Percentiles rank a stretch among this genome's conserved stretches.
Conservation (phyloP, 2,797 vertebrate species). For the Acridotheres tristis region DNA sequence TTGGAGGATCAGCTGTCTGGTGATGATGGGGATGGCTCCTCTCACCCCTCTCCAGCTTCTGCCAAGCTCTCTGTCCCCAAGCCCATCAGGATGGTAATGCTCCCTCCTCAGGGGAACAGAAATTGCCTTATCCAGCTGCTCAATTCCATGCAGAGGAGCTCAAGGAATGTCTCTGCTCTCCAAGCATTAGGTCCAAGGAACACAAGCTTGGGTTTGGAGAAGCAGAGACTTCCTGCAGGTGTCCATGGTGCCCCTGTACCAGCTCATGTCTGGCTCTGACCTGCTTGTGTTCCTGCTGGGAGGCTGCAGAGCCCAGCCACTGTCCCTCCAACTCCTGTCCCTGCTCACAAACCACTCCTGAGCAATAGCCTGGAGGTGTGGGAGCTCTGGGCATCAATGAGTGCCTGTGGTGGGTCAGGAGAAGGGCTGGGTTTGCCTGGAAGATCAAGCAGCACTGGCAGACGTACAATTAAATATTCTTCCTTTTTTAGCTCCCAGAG, state of each 20-base stretch:
- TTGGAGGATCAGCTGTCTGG: not conserved
- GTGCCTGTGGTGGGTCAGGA: not conserved
- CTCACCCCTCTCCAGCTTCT: not conserved
- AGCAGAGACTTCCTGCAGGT: not conserved
- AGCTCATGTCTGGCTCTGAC: not conserved
- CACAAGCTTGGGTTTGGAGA: not conserved
- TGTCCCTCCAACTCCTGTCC: not conserved
- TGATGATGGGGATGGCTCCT: not conserved
- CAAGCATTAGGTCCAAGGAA: not conserved
- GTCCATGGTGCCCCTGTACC: not conserved
- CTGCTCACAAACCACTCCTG: not conserved
- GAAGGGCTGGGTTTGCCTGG: not conserved
- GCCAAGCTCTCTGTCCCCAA: not conserved
- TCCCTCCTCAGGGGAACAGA: not conserved
- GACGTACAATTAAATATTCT: constrained; percentile 17
- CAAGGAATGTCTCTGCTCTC: not conserved
- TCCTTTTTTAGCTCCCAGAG: constrained; percentile 86
- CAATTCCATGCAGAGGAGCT: not conserved
- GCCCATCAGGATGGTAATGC: not conserved
- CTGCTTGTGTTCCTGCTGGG: not conserved
- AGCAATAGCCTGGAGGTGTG: not conserved
- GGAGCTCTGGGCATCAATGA: not conserved
- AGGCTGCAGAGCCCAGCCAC: not conserved
- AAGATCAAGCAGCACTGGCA: not conserved
- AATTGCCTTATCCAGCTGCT: not conserved